Evolutionary conservation across 2,797 vertebrate species (phyloP), one percentile per base, ranked within the genome.

Genomic region (Dipus sagitta): DNA sequence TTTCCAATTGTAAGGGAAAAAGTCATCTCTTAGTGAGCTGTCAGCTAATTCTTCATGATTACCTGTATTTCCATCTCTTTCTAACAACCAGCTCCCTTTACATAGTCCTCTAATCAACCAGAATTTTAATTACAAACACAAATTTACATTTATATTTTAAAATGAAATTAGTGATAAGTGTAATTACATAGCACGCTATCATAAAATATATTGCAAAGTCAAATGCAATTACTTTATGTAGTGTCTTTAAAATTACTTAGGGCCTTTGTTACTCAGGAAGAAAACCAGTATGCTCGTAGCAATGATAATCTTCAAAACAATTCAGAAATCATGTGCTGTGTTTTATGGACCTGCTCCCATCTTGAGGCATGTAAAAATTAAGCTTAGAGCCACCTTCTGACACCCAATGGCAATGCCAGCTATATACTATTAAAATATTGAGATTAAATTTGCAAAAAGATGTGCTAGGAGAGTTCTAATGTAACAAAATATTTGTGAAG

Each of bases 351-450:
- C 21, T 71, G 20, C 76, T 30, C 30, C 76, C 26, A 71, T 87
- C 34, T 67, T 85, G 30, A 94, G 86, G 90, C 28, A 47, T 30
- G 74, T 77, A 47, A 72, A 80, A 93, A 72, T 15, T 65, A 14
- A 71, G 10, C 9, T 79, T 34, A 58, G 5, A 60, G 24, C 24
- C 38, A 62, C 26, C 7, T 81, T 71, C 26, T 47, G 78, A 58
- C 13, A 67, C 64, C 9, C 38, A 13, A 20, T 23, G 32, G 3
- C 6, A 82, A 26, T 87, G 38, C 28, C 28, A 77, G 62, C 20
- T 74, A 68, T 78, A n/a, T 65, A 13, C 42, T 85, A 72, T 71
- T 80, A 81, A 89, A 87, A 64, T 88, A 76, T 68, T 81, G 85
- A 81, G 11, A 75, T 90, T 86, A 74, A 68, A 74, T 62, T 34